Evolutionary conservation across 2,888 invertebrate genomes (phyloP).

Genomic region (Tuberolachnus salignus): DNA sequence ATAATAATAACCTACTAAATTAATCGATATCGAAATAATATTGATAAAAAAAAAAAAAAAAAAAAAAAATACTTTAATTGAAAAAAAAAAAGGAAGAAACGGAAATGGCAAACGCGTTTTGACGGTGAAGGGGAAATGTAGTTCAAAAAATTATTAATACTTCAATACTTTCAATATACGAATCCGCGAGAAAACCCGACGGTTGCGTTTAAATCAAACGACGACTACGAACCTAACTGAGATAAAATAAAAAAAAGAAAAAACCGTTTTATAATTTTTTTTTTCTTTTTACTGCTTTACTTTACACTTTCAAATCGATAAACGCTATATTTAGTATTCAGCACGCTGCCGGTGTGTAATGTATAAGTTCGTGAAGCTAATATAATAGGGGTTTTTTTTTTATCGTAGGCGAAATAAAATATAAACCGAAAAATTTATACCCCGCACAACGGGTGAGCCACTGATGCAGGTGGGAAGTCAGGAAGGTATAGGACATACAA

Average conservation of each 20-base stretch:
- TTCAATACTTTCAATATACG: conserved; percentile 17
- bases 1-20: neutral
- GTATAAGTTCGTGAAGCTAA: too few relatives aligned
- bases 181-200: conserved; percentile 5
- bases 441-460: too few relatives aligned
- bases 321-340: conserved; percentile 19
- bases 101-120: conserved; percentile 36
- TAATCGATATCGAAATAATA: conserved; percentile 19
- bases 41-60: neutral
- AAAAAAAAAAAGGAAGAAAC: conserved; percentile 8
- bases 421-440: too few relatives aligned
- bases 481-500: too few relatives aligned
- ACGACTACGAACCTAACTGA: neutral
- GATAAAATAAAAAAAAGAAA: conserved; percentile 23
- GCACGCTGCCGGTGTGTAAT: neutral
- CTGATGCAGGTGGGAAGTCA: too few relatives aligned
- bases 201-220: conserved; percentile 26
- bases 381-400: too few relatives aligned
- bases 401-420: too few relatives aligned
- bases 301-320: conserved; percentile 19
- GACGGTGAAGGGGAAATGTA: conserved; percentile 24
- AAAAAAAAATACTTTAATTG: conserved; percentile 2
- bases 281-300: too few relatives aligned
- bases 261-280: conserved; percentile 32
- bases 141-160: conserved; percentile 41